A percentile compares a stretch with the other conserved stretches of the same genome.
phyloP scores from a whole-genome alignment of 2,888 invertebrate genomes.

The Sisyra nigra region DNA sequence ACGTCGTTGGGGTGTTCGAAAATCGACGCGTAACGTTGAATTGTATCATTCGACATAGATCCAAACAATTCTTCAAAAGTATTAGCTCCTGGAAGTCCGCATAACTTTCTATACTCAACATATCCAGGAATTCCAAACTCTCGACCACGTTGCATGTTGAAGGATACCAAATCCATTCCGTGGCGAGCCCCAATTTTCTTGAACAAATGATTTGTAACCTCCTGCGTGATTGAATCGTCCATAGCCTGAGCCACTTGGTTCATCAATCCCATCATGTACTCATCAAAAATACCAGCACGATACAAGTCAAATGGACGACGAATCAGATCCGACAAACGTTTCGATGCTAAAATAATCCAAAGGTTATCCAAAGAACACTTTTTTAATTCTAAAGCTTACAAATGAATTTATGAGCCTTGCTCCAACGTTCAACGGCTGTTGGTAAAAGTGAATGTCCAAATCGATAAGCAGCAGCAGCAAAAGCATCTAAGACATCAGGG shows the following conservation, averaged over 20 bases:
- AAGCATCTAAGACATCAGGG: conserved; percentile 76
- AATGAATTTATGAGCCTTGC: conserved; percentile 87
- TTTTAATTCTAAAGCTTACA: conserved; percentile 34
- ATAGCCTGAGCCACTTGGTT: conserved; percentile 90
- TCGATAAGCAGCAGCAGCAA: conserved; percentile 83
- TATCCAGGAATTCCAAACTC: conserved; percentile 86
- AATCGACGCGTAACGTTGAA: conserved; percentile 64
- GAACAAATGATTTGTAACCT: conserved; percentile 85
- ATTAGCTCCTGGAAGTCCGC: conserved; percentile 64
- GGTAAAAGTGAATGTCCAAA: conserved; percentile 84
- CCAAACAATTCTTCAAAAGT: conserved; percentile 69
- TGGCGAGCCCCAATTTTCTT: conserved; percentile 56
- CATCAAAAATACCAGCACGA: conserved; percentile 77
- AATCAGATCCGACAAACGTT: conserved; percentile 73
- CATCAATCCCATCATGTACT: conserved; percentile 84
- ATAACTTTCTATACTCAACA: conserved; percentile 86
- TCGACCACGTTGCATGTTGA: conserved; percentile 85
- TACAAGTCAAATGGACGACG: conserved; percentile 81
- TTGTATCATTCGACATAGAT: conserved; percentile 78
- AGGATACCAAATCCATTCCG: conserved; percentile 81
- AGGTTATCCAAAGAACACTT: conserved; percentile 6
- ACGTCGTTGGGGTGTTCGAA: conserved; percentile 83
- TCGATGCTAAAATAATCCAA: conserved; percentile 48
- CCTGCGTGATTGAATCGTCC: conserved; percentile 83
- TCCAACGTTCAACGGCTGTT: conserved; percentile 85